Percentiles rank a stretch among this genome's conserved stretches.
Evolutionary conservation across 2,113 vertebrate genomes (phyloP).

Genomic region (Sylvilagus bachmani): DNA sequence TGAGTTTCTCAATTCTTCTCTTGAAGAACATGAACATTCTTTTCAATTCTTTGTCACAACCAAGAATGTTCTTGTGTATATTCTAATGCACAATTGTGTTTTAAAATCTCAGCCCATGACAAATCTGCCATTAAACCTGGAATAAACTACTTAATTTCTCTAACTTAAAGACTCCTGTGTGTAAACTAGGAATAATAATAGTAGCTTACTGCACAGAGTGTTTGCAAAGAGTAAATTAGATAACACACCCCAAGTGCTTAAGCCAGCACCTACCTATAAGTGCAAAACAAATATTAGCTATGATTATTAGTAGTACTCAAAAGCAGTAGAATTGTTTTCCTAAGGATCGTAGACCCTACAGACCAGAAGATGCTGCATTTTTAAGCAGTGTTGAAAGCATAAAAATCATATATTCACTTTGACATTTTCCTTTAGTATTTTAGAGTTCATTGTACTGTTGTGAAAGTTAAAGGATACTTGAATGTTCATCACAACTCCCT

Average conservation of each 20-base stretch:
- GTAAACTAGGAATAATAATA: neutral
- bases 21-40: neutral
- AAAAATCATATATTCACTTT: neutral
- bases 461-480: neutral
- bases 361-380: neutral
- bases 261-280: neutral
- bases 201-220: neutral
- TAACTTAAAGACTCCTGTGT: neutral
- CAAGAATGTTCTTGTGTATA: neutral
- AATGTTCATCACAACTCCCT: neutral
- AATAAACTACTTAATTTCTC: neutral
- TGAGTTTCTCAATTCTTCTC: neutral
- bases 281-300: neutral
- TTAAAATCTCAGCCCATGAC: neutral
- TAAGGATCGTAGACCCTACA: neutral
- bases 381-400: neutral
- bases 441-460: neutral
- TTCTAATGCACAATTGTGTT: neutral
- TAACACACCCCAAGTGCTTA: neutral
- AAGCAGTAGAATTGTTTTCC: neutral
- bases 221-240: neutral
- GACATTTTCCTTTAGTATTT: neutral
- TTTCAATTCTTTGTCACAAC: neutral
- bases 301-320: neutral
- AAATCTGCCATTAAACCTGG: neutral